These are phyloP conservation scores for Tiliacea aurago DNA, from an alignment of 2,888 invertebrate species.

Conservation along the genomic window DNA sequence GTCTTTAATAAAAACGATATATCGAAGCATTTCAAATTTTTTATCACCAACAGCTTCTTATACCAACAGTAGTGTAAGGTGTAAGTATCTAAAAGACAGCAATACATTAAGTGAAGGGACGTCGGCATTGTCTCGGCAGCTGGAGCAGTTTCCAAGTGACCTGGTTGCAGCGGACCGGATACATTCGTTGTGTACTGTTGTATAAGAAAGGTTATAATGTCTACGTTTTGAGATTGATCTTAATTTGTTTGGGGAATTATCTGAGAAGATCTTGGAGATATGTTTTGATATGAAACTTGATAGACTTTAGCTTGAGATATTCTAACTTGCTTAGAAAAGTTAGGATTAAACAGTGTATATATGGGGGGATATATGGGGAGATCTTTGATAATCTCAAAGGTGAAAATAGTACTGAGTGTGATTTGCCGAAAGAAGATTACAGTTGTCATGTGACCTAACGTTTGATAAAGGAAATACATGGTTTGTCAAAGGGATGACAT, in stretches of 20 bases:
- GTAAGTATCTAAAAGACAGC: conserved; percentile 67
- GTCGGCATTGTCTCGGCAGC: conserved; percentile 56
- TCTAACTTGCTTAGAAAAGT: neutral
- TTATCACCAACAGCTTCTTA: neutral
- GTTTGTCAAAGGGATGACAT: neutral
- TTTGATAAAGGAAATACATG: neutral
- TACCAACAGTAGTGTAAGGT: conserved; percentile 41
- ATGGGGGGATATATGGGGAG: neutral
- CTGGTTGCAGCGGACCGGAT: conserved; percentile 68
- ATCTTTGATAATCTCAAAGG: neutral
- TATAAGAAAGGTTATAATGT: conserved; percentile 5
- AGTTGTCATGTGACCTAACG: neutral
- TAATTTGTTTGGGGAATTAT: conserved; percentile 8
- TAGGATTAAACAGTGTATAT: neutral
- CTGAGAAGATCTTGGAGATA: neutral
- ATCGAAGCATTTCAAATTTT: neutral
- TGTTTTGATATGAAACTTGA: neutral
- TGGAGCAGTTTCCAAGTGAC: conserved; percentile 72
- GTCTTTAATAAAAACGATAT: neutral
- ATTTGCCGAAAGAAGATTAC: neutral
- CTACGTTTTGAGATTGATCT: conserved; percentile 18
- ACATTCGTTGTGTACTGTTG: conserved; percentile 49
- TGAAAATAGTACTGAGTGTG: neutral
- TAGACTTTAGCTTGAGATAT: neutral
- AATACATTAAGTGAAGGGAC: conserved; percentile 77